Percentiles rank a stretch among this genome's conserved stretches.
Conservation (phyloP, 2,113 vertebrate species). For the Tachuris rubrigastra region DNA sequence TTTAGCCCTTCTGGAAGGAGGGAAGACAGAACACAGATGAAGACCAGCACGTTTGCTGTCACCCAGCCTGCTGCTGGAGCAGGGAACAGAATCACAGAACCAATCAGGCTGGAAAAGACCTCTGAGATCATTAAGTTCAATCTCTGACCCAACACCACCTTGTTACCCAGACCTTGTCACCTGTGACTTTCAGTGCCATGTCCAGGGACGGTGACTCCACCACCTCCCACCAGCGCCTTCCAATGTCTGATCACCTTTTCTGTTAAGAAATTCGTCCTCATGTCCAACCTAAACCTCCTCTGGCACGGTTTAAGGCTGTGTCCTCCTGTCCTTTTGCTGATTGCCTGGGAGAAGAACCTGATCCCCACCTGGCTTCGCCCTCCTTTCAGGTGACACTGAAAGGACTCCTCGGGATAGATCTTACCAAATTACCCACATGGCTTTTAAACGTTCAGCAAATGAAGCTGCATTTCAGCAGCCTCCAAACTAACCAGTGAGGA, state of each 20-base stretch:
- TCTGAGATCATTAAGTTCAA: neutral
- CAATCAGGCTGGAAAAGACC: neutral
- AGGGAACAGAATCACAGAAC: neutral
- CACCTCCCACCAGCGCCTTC: neutral
- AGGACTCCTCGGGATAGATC: neutral
- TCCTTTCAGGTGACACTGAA: neutral
- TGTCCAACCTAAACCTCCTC: neutral
- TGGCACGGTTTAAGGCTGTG: no score
- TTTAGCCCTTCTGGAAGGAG: neutral
- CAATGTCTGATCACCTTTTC: rapidly evolving
- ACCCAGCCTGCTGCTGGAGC: neutral
- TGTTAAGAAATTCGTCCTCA: neutral
- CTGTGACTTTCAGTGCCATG: neutral
- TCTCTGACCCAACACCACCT: neutral
- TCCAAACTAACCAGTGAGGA: neutral
- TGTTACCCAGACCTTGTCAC: neutral
- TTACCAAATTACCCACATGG: neutral
- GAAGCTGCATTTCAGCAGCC: neutral
- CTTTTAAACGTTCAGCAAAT: neutral
- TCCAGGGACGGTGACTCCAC: neutral
- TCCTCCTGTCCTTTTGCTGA: neutral
- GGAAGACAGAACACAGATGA: neutral
- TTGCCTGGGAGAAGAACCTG: neutral
- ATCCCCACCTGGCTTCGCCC: neutral
- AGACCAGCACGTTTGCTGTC: neutral